Base-by-base conservation (phyloP, 2,113 vertebrate species). In the Pelmatolapia mariae region DNA sequence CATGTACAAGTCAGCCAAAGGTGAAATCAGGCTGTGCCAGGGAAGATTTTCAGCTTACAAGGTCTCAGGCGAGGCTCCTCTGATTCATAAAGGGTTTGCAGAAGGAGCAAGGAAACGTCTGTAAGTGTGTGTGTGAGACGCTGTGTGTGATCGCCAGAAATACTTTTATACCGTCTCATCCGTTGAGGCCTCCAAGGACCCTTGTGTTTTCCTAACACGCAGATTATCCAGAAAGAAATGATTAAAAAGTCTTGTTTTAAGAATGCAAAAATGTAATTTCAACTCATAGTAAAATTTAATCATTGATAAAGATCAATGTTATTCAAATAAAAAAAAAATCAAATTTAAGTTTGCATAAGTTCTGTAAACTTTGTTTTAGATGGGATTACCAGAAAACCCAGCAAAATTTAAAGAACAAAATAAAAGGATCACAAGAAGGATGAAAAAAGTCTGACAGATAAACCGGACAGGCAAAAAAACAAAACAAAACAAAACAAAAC, bases 1-100 rank as follows among this genome's bases (percentile, higher is more conserved):
- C 79, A 83, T 86, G 90, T 81, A 81, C 63, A 78, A 95, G 95
- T 93, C 93, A 95, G 93, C 94, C 95, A 95, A 90, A 94, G 93
- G 93, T 95, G 93, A 95, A 93, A 90, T 90, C 80, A 71, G 82
- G 68, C 43, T 19, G 85, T 89, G 91, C 94, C 93, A 94, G 89
- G 87, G 88, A 84, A 95, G 93, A 94, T 94, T 95, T 94, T 68
- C 63, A 88, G 94, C 93, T 95, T 94, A 92, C 87, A 66, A 40
- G 63, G 88, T 91, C 90, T 93, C 87, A 93, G 92, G 87, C 85
- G 90, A 92, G 83, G 85, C 91, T 91, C 73, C 84, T 92, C 82
- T 89, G 87, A 93, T 92, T 94, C 92, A 94, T 89, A 86, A 90
- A 92, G 89, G 82, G 80, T 87, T 87, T 85, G 89, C 47, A 63